Percentiles rank a stretch among this genome's conserved stretches.
Conservation (phyloP, 2,113 vertebrate species). For the Phrynosoma blainvillii region DNA sequence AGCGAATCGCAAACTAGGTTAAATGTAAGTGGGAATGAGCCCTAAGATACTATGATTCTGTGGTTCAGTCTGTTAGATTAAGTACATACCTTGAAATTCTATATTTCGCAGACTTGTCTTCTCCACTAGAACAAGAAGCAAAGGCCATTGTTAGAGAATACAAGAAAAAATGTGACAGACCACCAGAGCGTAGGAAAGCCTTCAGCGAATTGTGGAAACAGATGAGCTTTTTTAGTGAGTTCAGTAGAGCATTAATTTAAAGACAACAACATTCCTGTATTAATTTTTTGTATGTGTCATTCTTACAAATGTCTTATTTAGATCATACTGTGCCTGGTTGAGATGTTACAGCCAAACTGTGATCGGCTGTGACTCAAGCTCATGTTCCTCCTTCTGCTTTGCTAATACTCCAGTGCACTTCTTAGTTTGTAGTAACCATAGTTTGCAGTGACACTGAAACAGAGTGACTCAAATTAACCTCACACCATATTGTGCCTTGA, state of each 20-base stretch:
- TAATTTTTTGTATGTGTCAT: not conserved
- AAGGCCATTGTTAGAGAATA: constrained; percentile 18
- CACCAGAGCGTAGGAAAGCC: constrained; percentile 10
- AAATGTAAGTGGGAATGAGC: too few species aligned
- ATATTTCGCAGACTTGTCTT: constrained; percentile 4
- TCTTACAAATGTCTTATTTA: not conserved
- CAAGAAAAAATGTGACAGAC: constrained; percentile 13
- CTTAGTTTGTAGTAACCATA: not conserved
- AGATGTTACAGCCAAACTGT: not conserved
- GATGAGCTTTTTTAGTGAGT: constrained; percentile 41
- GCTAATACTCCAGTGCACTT: not conserved
- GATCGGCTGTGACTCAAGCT: not conserved
- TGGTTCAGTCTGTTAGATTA: not conserved
- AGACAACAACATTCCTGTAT: not conserved
- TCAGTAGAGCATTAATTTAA: constrained; percentile 26
- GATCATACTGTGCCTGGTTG: not conserved
- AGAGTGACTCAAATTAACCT: not conserved
- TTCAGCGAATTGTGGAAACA: constrained; percentile 12
- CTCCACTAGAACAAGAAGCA: not conserved
- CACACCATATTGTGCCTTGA: not conserved
- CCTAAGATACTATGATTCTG: too few species aligned
- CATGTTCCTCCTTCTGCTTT: not conserved
- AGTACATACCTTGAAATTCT: not conserved
- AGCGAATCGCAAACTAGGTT: too few species aligned
- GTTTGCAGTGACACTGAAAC: not conserved